Evolutionary conservation across 2,888 invertebrate genomes (phyloP).

Genomic region (Archips crataeganus): DNA sequence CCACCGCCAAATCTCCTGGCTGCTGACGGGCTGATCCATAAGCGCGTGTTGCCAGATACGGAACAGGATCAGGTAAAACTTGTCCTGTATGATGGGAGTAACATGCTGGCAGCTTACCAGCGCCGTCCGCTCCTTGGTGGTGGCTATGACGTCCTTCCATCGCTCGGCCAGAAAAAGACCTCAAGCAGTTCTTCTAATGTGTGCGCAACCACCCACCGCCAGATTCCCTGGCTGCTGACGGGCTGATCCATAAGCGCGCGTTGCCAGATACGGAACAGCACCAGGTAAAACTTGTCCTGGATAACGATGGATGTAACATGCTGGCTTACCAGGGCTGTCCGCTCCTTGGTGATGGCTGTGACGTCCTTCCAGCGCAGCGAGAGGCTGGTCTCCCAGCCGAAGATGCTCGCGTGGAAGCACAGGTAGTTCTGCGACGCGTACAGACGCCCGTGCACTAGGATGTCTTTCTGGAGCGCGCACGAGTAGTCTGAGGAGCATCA

Average conservation of each 20-base stretch:
- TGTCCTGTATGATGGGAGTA: constrained; percentile 89
- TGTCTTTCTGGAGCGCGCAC: constrained; percentile 98
- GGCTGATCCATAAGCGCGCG: constrained; percentile 97
- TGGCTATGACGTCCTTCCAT: too few relatives aligned
- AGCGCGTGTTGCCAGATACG: constrained; percentile 98
- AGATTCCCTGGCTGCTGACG: constrained; percentile 92
- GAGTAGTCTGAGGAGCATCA: constrained; percentile 92
- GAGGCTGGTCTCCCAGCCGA: constrained; percentile 97
- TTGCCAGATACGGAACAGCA: constrained; percentile 98
- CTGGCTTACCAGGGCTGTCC: constrained; percentile 86
- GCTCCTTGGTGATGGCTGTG: constrained; percentile 97
- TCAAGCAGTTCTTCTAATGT: not conserved
- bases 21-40: constrained; percentile 94
- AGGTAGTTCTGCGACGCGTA: constrained; percentile 98
- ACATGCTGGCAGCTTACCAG: constrained; percentile 55
- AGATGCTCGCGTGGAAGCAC: constrained; percentile 99
- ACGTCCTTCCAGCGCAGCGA: constrained; percentile 96
- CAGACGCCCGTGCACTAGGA: constrained; percentile 97
- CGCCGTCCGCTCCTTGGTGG: constrained; percentile 96
- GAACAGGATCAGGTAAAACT: constrained; percentile 97
- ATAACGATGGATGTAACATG: not conserved
- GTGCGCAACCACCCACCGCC: constrained; percentile 91
- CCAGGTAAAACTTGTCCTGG: constrained; percentile 97
- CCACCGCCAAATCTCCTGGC: constrained; percentile 95
- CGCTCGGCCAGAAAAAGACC: too few relatives aligned